Percentiles rank a stretch among this genome's conserved stretches.
Conservation (phyloP, 2,113 vertebrate species). For the Alexandromys fortis region DNA sequence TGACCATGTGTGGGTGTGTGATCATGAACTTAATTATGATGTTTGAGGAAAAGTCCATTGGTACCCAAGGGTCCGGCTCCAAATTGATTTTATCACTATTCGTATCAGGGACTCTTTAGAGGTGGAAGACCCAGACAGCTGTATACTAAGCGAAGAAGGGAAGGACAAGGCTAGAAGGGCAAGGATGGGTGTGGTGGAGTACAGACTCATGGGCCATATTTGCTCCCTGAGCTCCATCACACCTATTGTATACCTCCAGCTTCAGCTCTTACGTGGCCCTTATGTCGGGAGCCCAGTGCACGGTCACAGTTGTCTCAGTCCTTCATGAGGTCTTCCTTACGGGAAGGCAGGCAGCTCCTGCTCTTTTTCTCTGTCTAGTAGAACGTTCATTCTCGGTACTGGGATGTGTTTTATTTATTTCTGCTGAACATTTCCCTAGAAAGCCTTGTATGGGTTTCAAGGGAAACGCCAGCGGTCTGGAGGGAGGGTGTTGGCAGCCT, state of each 20-base stretch:
- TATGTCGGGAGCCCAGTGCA: neutral
- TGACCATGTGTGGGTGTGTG: neutral
- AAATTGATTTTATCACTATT: neutral
- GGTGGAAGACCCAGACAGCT: neutral
- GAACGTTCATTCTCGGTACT: neutral
- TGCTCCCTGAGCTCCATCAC: neutral
- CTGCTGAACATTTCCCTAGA: neutral
- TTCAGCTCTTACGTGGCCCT: neutral
- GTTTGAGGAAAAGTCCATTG: neutral
- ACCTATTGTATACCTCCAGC: neutral
- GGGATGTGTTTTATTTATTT: neutral
- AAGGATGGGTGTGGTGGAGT: neutral
- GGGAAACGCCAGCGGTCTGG: neutral
- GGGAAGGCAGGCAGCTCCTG: neutral
- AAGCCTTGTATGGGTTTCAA: neutral
- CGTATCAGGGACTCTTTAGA: neutral
- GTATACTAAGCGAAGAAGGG: neutral
- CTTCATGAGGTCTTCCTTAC: neutral
- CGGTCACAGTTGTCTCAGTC: neutral
- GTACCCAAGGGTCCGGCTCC: neutral
- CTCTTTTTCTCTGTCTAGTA: neutral
- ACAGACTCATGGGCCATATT: neutral
- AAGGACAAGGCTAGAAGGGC: rapidly evolving
- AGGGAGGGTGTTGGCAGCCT: neutral
- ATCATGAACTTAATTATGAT: neutral